Evolutionary conservation across 2,797 vertebrate genomes (phyloP).

Genomic region (Kryptolebias ocellatus): DNA sequence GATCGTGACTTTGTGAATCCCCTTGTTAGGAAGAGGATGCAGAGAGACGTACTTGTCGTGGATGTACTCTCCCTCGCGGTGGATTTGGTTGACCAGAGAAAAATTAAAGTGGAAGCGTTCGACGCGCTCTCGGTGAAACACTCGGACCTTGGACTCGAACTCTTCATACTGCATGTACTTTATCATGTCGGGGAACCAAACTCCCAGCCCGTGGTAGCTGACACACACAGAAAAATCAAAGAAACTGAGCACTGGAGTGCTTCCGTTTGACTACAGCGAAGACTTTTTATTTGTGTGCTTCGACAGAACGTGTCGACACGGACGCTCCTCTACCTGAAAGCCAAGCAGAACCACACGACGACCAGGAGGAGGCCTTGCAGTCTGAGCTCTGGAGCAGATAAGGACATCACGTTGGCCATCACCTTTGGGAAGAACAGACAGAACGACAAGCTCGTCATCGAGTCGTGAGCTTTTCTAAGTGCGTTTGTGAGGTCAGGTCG

Average conservation of each 20-base stretch:
- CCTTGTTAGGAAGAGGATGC: background rate
- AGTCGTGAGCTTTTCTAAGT: background rate
- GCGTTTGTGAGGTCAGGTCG: background rate
- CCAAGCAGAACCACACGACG: conserved; percentile 96
- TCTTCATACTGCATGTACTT: conserved; percentile 94
- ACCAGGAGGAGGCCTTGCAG: conserved; percentile 92
- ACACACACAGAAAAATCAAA: conserved; percentile 18
- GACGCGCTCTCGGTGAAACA: conserved; percentile 88
- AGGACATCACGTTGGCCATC: conserved; percentile 91
- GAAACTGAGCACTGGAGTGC: background rate
- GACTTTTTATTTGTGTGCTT: background rate
- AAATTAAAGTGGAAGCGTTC: conserved; percentile 95
- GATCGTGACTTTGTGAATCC: background rate
- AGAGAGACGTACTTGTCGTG: conserved; percentile 87
- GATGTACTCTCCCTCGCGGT: conserved; percentile 90
- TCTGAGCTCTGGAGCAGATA: conserved; percentile 89
- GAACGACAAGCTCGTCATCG: background rate
- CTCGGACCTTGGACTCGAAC: conserved; percentile 88
- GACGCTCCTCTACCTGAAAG: conserved; percentile 87
- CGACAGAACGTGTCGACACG: background rate
- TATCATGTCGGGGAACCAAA: conserved; percentile 99
- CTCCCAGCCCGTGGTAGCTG: conserved; percentile 95
- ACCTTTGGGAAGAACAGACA: conserved; percentile 80
- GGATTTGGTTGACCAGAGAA: conserved; percentile 95
- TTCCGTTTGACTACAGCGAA: background rate